Conservation (phyloP, 2,888 invertebrate species). For the Lepidonotus clava region DNA sequence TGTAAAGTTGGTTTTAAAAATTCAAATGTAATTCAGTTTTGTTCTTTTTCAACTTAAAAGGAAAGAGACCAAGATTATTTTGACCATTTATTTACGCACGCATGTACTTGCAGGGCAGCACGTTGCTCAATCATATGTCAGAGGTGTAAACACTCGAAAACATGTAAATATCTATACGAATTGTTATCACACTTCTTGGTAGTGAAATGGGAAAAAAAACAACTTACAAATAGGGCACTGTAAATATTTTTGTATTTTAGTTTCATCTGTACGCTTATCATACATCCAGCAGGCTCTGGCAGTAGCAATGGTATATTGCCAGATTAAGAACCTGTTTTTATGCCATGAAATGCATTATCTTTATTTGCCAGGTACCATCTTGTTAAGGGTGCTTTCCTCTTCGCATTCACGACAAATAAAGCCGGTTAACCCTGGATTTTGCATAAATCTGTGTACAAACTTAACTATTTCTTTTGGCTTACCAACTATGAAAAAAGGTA, state of each 20-base stretch:
- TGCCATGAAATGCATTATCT: too few relatives aligned
- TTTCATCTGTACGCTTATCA: neutral
- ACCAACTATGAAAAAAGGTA: too few relatives aligned
- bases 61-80: too few relatives aligned
- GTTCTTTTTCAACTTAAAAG: too few relatives aligned
- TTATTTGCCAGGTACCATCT: too few relatives aligned
- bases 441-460: too few relatives aligned
- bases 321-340: too few relatives aligned
- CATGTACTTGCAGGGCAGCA: neutral
- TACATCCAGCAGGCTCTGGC: neutral
- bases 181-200: neutral
- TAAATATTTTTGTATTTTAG: conserved; percentile 2
- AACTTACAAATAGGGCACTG: neutral
- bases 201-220: neutral
- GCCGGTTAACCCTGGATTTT: conserved; percentile 5
- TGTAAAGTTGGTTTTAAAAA: too few relatives aligned
- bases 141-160: neutral
- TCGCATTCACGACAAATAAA: conserved; percentile 14
- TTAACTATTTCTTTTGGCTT: too few relatives aligned
- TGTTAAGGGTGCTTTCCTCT: neutral
- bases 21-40: too few relatives aligned
- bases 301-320: too few relatives aligned
- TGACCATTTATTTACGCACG: too few relatives aligned
- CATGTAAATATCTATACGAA: neutral
- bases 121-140: neutral